Evolutionary conservation across 1,140 invertebrate genomes (phyloP).

Genomic region (Heliothis virescens): DNA sequence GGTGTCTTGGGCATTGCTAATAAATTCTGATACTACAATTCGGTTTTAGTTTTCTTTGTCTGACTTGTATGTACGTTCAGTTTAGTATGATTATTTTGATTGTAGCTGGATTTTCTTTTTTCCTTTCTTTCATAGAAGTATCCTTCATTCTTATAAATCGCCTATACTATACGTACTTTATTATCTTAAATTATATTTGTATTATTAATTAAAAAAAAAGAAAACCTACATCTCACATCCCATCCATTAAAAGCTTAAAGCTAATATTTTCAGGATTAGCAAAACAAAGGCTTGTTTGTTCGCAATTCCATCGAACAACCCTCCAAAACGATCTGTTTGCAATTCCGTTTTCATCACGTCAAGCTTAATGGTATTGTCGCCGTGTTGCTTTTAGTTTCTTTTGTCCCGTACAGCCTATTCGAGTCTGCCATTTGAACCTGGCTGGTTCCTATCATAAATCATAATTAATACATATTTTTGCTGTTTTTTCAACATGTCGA

Average conservation of each 20-base stretch:
- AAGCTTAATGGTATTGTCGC: neutral
- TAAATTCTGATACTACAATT: neutral
- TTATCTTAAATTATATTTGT: too few species aligned
- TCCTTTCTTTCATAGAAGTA: neutral
- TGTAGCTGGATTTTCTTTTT: neutral
- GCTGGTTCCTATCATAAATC: neutral
- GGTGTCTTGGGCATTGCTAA: neutral
- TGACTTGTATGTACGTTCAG: neutral
- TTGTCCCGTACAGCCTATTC: neutral
- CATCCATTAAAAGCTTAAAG: too few species aligned
- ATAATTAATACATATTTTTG: neutral
- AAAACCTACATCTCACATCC: too few species aligned
- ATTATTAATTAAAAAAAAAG: too few species aligned
- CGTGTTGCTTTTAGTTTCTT: neutral
- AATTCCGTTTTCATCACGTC: constrained; percentile 25
- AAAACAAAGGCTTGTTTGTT: neutral
- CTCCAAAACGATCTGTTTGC: neutral
- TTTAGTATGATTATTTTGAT: neutral
- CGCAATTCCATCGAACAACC: neutral
- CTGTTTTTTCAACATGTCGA: too few species aligned
- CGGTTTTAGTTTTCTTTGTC: constrained; percentile 22
- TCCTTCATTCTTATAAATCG: too few species aligned
- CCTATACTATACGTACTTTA: too few species aligned
- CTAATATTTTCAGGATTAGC: neutral
- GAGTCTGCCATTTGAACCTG: too few species aligned